phyloP scores from a whole-genome alignment of 2,113 vertebrate genomes.

The Nannospalax galili region DNA sequence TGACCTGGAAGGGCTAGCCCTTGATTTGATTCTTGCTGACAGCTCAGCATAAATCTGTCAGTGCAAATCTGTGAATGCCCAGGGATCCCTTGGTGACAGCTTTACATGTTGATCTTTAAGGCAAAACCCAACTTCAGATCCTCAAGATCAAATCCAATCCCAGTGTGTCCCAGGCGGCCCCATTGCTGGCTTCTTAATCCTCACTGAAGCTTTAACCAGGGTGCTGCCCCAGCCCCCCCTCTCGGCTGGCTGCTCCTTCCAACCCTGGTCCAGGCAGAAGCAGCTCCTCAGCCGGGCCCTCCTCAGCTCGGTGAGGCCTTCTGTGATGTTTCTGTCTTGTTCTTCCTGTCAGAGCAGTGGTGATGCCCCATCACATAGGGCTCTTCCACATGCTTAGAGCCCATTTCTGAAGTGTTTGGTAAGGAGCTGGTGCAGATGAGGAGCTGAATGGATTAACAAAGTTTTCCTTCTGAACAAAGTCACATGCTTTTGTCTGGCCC shows the following conservation, averaged over 20 bases:
- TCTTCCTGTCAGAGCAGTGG: too few relatives aligned
- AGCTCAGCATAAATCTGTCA: not conserved
- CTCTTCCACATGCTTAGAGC: too few relatives aligned
- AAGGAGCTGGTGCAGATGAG: not conserved
- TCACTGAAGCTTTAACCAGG: not conserved
- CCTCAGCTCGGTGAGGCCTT: not conserved
- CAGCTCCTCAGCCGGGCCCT: rapidly evolving
- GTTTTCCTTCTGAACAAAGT: not conserved
- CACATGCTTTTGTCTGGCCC: too few relatives aligned
- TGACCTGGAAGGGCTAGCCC: not conserved
- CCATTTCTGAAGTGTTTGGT: too few relatives aligned
- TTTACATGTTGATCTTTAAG: not conserved
- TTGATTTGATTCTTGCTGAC: not conserved
- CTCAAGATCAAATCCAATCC: not conserved
- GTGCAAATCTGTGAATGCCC: too few relatives aligned
- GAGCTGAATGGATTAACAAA: not conserved
- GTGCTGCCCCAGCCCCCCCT: not conserved
- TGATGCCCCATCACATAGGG: not conserved
- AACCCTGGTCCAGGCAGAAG: not conserved
- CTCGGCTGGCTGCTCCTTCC: not conserved
- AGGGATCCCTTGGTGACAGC: not conserved
- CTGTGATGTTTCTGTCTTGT: not conserved
- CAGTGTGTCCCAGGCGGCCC: not conserved
- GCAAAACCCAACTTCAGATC: not conserved
- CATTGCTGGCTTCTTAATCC: not conserved